Conservation (phyloP, 1,140 invertebrate species). For the Physella acuta region DNA sequence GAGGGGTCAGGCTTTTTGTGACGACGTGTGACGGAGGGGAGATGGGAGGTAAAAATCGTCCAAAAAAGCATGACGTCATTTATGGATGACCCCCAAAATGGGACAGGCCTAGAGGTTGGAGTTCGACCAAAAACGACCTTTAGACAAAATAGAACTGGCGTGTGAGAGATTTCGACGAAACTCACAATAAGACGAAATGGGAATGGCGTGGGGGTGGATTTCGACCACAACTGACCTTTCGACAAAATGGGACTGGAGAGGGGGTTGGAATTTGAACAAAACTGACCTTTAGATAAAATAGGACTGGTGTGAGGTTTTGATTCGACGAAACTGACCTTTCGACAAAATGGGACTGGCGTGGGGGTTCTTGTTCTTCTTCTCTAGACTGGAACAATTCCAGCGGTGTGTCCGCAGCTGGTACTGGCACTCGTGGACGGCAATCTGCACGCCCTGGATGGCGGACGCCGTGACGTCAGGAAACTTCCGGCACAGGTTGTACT, state of each 20-base stretch:
- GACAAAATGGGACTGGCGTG: slow-evolving; percentile 80
- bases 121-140: too few relatives aligned
- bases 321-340: slow-evolving; percentile 41
- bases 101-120: too few relatives aligned
- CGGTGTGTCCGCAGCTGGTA: slow-evolving; percentile 51
- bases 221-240: background rate
- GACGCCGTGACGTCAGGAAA: slow-evolving; percentile 86
- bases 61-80: too few relatives aligned
- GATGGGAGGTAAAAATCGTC: too few relatives aligned
- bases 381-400: slow-evolving; percentile 58
- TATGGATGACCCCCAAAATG: too few relatives aligned
- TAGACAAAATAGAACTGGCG: too few relatives aligned
- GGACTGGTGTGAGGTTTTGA: background rate
- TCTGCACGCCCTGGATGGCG: slow-evolving; percentile 79
- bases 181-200: too few relatives aligned
- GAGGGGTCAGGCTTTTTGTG: too few relatives aligned
- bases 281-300: background rate
- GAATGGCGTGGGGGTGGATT: too few relatives aligned
- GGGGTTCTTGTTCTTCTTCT: slow-evolving; percentile 74
- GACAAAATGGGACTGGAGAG: background rate
- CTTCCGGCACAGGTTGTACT: slow-evolving; percentile 79
- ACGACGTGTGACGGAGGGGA: too few relatives aligned
- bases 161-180: too few relatives aligned
- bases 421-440: slow-evolving; percentile 72
- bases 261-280: too few relatives aligned